phyloP scores from a whole-genome alignment of 2,797 vertebrate genomes.

The Lagorchestes hirsutus region DNA sequence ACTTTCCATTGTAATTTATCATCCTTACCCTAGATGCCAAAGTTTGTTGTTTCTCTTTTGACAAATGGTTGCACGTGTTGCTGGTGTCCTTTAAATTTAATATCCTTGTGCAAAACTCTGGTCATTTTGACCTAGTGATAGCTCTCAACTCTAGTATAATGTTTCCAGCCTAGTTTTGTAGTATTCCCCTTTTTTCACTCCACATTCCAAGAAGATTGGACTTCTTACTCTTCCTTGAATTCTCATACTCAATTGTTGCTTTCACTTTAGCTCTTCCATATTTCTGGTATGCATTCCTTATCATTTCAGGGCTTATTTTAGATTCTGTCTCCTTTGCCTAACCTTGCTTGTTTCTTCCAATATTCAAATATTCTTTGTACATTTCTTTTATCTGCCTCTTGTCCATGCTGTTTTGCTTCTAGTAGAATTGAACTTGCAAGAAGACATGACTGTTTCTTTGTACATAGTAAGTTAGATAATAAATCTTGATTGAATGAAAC shows the following conservation, averaged over 20 bases:
- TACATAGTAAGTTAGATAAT: background rate
- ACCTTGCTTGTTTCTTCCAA: background rate
- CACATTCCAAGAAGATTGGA: background rate
- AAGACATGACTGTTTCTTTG: background rate
- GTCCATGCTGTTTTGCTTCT: background rate
- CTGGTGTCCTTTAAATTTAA: background rate
- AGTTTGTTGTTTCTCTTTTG: background rate
- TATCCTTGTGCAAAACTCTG: background rate
- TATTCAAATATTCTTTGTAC: background rate
- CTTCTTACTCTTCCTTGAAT: background rate
- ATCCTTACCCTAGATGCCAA: background rate
- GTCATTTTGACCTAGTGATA: background rate
- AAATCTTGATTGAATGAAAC: background rate
- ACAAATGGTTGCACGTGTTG: background rate
- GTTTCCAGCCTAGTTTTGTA: background rate
- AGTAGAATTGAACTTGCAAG: background rate
- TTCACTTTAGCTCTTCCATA: background rate
- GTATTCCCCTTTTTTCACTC: background rate
- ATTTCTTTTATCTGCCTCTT: background rate
- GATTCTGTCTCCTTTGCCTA: background rate
- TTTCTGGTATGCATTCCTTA: background rate
- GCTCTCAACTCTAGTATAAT: background rate
- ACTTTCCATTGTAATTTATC: background rate
- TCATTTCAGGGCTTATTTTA: background rate
- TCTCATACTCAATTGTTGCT: background rate